phyloP scores from a whole-genome alignment of 1,140 invertebrate genomes.

The Dysdera silvatica region DNA sequence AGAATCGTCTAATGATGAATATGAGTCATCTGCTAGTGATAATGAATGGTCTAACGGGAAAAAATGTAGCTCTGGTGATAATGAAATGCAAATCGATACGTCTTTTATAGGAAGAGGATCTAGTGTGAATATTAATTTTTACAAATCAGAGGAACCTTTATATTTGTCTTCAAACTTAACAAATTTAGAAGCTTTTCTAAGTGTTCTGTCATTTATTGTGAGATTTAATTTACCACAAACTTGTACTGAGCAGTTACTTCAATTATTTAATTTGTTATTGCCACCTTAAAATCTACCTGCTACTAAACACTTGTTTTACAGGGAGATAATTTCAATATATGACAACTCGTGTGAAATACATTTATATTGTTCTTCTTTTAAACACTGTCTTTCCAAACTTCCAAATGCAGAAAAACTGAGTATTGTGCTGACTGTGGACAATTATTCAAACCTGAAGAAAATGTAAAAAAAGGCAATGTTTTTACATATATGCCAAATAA shows the following conservation, averaged over 20 bases:
- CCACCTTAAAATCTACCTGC: background rate
- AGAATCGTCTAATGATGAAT: too few species aligned
- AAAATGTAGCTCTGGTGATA: too few species aligned
- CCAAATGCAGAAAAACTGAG: too few species aligned
- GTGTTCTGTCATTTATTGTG: background rate
- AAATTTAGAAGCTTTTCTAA: background rate
- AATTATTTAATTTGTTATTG: background rate
- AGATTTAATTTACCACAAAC: background rate
- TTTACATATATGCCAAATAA: background rate
- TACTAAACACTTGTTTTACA: background rate
- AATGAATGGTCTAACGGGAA: too few species aligned
- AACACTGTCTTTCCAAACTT: background rate
- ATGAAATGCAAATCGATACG: too few species aligned
- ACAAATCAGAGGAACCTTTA: background rate
- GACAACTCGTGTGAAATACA: constrained; percentile 1
- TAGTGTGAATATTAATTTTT: too few species aligned
- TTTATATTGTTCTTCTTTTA: background rate
- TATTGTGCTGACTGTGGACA: too few species aligned
- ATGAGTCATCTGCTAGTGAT: too few species aligned
- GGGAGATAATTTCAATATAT: background rate
- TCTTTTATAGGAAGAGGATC: too few species aligned
- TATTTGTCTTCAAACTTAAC: background rate
- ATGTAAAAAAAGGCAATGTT: background rate
- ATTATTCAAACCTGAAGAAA: background rate
- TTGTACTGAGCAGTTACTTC: background rate